Evolutionary conservation across 2,797 vertebrate species (phyloP).

Genomic region (Pagetopsis macropterus): DNA sequence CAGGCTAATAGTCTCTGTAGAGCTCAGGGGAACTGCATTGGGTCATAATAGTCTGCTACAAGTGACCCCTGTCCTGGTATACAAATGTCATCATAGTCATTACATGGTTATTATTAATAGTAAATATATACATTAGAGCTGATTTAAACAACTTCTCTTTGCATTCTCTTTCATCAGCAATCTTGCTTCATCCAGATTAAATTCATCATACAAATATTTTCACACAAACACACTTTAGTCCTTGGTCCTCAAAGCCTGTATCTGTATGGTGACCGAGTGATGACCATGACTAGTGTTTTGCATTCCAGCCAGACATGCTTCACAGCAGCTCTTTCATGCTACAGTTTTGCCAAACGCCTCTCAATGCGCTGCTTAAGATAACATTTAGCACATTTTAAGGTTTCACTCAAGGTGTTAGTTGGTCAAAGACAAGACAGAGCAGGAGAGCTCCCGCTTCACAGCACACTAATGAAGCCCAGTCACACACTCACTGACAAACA

Average conservation of each 20-base stretch:
- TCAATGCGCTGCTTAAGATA: conserved; percentile 69
- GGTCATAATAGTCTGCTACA: not conserved
- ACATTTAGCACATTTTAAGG: conserved; percentile 62
- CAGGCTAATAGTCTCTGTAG: not conserved
- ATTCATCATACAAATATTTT: not conserved
- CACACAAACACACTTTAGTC: not conserved
- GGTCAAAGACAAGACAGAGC: conserved; percentile 71
- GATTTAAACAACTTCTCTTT: conserved; percentile 5
- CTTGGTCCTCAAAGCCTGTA: conserved; percentile 29
- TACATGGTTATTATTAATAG: not conserved
- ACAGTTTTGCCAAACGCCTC: conserved; percentile 64
- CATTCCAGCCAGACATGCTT: conserved; percentile 73
- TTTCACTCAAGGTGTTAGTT: conserved; percentile 52
- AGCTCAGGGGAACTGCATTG: not conserved
- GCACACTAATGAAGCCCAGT: conserved; percentile 56
- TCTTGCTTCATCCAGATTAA: conserved; percentile 7
- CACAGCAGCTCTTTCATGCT: conserved; percentile 62
- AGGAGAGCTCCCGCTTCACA: conserved; percentile 60
- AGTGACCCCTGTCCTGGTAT: not conserved
- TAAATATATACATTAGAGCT: not conserved
- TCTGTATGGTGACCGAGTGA: conserved; percentile 66
- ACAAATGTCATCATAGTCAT: not conserved
- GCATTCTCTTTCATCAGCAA: not conserved
- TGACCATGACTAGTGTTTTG: conserved; percentile 71
- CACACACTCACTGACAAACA: conserved; percentile 38